A percentile compares a stretch with the other conserved stretches of the same genome.
Evolutionary conservation across 2,888 invertebrate species (phyloP).

Genomic region (Ceraclea dissimilis): DNA sequence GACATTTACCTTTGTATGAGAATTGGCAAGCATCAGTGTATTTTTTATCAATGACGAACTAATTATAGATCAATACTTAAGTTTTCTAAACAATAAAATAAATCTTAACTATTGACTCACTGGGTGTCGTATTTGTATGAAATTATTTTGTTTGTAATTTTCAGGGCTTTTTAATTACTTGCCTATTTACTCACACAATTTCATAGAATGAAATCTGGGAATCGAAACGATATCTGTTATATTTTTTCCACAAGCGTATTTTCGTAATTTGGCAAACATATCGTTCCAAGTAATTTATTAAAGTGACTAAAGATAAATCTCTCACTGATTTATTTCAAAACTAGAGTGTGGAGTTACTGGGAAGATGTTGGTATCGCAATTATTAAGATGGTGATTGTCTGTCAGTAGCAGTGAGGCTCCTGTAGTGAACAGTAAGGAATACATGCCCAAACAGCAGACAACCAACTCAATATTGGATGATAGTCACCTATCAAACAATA

Average conservation of each 20-base stretch:
- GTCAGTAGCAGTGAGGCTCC: not conserved
- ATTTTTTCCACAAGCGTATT: no score
- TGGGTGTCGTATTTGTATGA: not conserved
- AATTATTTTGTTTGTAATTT: not conserved
- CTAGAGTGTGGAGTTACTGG: no score
- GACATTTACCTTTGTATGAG: conserved; percentile 2
- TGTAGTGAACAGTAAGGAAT: not conserved
- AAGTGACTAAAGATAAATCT: no score
- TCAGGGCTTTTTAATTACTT: not conserved
- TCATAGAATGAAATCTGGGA: no score
- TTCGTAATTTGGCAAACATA: no score
- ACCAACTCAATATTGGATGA: conserved; percentile 1
- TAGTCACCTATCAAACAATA: conserved; percentile 1
- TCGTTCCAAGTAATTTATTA: no score
- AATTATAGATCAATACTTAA: conserved; percentile 15
- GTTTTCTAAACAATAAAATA: conserved; percentile 2
- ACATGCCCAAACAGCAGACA: conserved; percentile 15
- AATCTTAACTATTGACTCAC: not conserved
- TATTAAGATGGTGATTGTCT: not conserved
- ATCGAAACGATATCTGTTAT: no score
- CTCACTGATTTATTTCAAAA: no score
- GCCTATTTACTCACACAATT: no score
- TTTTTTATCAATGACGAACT: conserved; percentile 9
- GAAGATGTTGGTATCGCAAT: no score
- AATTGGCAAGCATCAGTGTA: conserved; percentile 9